phyloP scores from a whole-genome alignment of 2,888 invertebrate genomes.

The Campoplex capitator region DNA sequence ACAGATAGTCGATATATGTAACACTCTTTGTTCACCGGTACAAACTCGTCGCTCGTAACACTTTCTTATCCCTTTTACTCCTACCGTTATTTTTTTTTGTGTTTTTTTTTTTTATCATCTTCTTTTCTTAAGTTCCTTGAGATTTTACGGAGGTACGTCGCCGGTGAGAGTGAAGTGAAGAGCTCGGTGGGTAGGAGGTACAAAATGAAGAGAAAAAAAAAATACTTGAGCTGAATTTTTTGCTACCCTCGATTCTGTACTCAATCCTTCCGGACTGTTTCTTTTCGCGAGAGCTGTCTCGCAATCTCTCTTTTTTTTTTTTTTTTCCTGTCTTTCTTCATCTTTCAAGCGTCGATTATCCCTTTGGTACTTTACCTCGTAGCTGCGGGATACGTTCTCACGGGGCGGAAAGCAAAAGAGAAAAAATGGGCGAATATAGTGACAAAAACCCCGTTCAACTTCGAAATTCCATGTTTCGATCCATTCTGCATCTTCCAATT shows the following conservation, averaged over 20 bases:
- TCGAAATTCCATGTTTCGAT: constrained; percentile 5
- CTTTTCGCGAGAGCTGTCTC: not conserved
- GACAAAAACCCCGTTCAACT: constrained; percentile 21
- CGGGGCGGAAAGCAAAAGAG: not conserved
- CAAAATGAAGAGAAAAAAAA: not conserved
- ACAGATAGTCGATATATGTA: constrained; percentile 15
- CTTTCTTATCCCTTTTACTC: constrained; percentile 17
- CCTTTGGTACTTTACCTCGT: constrained; percentile 16
- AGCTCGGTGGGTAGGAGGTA: not conserved
- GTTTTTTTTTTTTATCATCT: constrained; percentile 9
- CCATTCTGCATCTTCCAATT: not conserved
- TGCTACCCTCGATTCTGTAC: constrained; percentile 6
- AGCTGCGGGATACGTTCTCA: constrained; percentile 12
- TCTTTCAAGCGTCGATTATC: constrained; percentile 16
- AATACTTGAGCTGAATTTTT: not conserved
- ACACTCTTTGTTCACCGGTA: constrained; percentile 48
- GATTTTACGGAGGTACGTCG: constrained; percentile 31
- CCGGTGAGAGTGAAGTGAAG: not conserved
- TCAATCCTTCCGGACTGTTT: constrained; percentile 26
- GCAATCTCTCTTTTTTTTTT: not conserved
- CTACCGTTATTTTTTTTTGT: not conserved
- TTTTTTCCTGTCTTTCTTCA: not conserved
- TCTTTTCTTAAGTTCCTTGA: not conserved
- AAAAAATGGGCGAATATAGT: constrained; percentile 16
- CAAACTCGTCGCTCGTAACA: constrained; percentile 31